Evolutionary conservation across 2,888 invertebrate species (phyloP).

Genomic region (Byasa hedistus): DNA sequence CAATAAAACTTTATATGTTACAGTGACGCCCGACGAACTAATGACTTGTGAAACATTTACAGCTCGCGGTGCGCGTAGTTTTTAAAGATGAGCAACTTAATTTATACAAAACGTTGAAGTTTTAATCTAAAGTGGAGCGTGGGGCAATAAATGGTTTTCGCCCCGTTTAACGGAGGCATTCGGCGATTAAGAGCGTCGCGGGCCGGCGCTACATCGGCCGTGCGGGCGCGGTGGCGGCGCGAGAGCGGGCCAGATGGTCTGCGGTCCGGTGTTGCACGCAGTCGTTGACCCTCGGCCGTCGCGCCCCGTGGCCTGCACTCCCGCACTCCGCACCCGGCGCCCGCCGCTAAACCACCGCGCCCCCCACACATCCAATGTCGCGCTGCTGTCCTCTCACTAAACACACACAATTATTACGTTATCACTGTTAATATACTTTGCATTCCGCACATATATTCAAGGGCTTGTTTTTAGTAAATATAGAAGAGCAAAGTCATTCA

Average conservation of each 20-base stretch:
- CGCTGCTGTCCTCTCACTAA: no score
- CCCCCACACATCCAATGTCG: neutral
- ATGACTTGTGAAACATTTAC: slow-evolving; percentile 10
- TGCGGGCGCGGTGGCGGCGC: neutral
- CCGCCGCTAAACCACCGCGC: slow-evolving; percentile 26
- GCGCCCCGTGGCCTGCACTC: slow-evolving; percentile 39
- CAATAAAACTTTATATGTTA: slow-evolving; percentile 8
- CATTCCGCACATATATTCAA: no score
- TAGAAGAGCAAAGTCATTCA: no score
- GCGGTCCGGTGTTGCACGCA: slow-evolving; percentile 46
- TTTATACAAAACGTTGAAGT: neutral
- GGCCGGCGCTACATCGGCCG: slow-evolving; percentile 3
- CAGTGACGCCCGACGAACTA: slow-evolving; percentile 3
- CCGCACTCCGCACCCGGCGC: neutral
- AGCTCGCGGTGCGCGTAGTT: neutral
- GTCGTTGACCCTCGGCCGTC: slow-evolving; percentile 65
- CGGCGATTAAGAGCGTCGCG: slow-evolving; percentile 8
- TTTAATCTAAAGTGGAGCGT: slow-evolving; percentile 5
- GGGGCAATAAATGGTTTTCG: slow-evolving; percentile 4
- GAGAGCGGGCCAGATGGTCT: slow-evolving; percentile 25
- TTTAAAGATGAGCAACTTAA: neutral
- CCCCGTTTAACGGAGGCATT: slow-evolving; percentile 9
- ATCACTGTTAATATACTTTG: no score
- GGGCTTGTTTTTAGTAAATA: no score
- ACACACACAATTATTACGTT: no score